Percentiles rank a stretch among this genome's conserved stretches.
Evolutionary conservation across 1,140 invertebrate species (phyloP).

Genomic region (Scaptomyza pallida): DNA sequence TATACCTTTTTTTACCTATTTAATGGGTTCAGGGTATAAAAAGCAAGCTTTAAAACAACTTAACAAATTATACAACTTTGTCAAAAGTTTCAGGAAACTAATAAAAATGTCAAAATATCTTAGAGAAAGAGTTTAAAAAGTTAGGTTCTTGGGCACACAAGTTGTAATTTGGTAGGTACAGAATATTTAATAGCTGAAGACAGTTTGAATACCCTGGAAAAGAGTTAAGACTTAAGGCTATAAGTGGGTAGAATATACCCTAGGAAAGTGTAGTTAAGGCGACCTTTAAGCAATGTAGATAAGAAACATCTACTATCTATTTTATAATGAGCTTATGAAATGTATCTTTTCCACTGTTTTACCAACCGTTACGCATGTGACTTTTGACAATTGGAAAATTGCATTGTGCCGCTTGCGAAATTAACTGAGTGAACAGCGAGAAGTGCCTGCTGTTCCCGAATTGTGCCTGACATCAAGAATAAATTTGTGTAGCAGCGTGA

Average conservation of each 20-base stretch:
- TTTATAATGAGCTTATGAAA: no score
- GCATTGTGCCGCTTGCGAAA: background rate
- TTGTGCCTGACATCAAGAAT: conserved; percentile 37
- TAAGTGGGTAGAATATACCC: no score
- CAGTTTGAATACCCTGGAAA: no score
- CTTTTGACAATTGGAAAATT: background rate
- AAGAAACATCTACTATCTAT: no score
- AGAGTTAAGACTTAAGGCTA: no score
- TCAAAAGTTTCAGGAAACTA: background rate
- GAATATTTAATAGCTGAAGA: no score
- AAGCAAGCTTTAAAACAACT: background rate
- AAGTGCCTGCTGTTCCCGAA: background rate
- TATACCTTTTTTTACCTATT: no score
- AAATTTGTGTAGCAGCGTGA: conserved; percentile 38
- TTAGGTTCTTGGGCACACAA: background rate
- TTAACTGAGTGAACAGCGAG: conserved; percentile 7
- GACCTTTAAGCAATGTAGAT: no score
- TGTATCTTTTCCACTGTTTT: no score
- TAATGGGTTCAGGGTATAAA: no score
- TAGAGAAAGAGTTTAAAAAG: background rate
- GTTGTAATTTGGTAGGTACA: no score
- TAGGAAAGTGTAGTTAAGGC: no score
- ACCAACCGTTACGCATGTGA: background rate
- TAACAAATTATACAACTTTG: background rate
- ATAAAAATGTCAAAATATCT: background rate